Evolutionary conservation across 2,113 vertebrate genomes (phyloP), one percentile per base, ranked within the genome.

Genomic region (Trichechus manatus): DNA sequence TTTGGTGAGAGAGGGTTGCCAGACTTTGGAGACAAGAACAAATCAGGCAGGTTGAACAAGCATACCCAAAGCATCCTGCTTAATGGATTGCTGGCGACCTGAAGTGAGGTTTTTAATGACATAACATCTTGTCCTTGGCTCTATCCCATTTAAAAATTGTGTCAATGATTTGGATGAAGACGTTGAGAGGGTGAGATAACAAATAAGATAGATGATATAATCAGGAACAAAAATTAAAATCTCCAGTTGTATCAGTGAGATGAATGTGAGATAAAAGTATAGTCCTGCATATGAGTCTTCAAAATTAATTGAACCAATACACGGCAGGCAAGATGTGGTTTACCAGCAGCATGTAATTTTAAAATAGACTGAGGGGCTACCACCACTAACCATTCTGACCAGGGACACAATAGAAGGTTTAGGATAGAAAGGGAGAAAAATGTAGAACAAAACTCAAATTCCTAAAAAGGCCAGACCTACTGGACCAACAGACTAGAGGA

Each of bases 221-320:
- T 36, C 53, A 85, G n/a, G n/a, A 93, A 63, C 39, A 89, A 94
- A 91, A 93, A 87, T 64, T 83, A 9, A 87, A 96, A 83, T 79
- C n/a, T 72, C 61, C 44, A 83, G 11, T 87, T 74, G 33, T 61
- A 77, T 31, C 39, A 90, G 90, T 88, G 72, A 61, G 31, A 97
- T 89, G 79, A 94, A 94, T 47, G 1, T 89, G 94, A 96, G 79
- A 85, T 94, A 91, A 92, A 77, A 66, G 86, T 80, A 59, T 2
- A 87, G 59, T 39, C 33, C n/a, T 96, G 53, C 36, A 66, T 72
- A 82, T 93, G 93, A 94, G 33, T 72, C 75, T 87, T 92, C 68
- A 82, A 93, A 94, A 81, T 23, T 89, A 47, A 47, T 47, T 47
- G 47, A 7, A 47, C 47, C 47, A 94, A 78, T 61, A 68, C 42